Evolutionary conservation across 2,113 vertebrate genomes (phyloP), one percentile per base, ranked within the genome.

Genomic region (Copsychus sechellarum): DNA sequence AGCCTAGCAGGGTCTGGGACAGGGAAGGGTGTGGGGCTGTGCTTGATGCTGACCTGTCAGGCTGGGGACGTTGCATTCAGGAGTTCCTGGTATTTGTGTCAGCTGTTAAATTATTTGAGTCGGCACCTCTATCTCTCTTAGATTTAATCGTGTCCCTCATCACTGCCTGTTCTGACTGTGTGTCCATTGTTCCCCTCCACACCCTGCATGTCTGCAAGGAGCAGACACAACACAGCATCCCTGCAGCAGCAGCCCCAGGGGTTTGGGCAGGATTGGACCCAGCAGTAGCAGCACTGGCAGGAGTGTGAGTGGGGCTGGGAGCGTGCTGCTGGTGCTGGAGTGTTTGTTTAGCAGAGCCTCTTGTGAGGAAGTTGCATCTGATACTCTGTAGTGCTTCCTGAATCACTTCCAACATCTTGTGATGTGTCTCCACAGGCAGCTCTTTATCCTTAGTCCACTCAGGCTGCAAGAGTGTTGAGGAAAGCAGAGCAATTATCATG

Each of bases 361-460:
- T 73, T 51, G 61, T 34, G 82, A 61, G 82, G 79, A 60, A 83
- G 62, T 77, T 34, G 76, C 66, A 29, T 73, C 66, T 77, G 90
- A 83, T 90, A 29, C 62, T 88, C 61, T 92, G 56, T 90, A 66
- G 92, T 83, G 43, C 80, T 92, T 96, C 86, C 90, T 95, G 94
- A 94, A 92, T 77, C 50, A 12, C 76, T 86, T 94, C 94, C 90
- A 94, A 1, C 38, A 5, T 64, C 82, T 79, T 80, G 57, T 69
- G 82, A 82, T 86, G 81, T 60, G 16, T n/a, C n/a, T n/a, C n/a
- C n/a, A n/a, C n/a, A n/a, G 92, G 86, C 88, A 88, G 82, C 82
- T 86, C 79, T 86, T 95, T 88, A 80, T 82, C 86, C 79, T 48
- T 34, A 54, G 79, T 76, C 50, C 88, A 6, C 78, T 94, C 48